phyloP scores from a whole-genome alignment of 2,113 vertebrate species.

The Nothoprocta pentlandii region DNA sequence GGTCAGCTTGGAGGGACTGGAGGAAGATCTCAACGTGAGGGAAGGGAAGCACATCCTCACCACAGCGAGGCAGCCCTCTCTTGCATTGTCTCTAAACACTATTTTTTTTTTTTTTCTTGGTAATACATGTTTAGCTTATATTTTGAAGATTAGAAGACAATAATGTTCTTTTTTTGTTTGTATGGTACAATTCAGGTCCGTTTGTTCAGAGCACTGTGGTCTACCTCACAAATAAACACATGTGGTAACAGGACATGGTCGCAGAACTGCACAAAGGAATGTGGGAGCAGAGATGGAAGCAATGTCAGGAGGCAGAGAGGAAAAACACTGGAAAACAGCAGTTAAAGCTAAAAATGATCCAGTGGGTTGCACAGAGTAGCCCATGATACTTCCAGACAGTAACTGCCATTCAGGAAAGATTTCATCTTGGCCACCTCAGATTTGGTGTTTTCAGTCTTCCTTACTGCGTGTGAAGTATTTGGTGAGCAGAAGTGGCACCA shows the following conservation, averaged over 20 bases:
- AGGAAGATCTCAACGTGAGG: no score
- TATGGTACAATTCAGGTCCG: not conserved
- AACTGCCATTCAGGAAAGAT: not conserved
- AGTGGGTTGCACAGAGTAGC: not conserved
- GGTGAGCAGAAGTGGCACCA: not conserved
- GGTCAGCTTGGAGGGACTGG: no score
- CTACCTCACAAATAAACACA: not conserved
- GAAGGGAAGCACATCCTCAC: no score
- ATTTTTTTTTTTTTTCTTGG: not conserved
- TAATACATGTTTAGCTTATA: not conserved
- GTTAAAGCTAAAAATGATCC: not conserved
- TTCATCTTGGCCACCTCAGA: not conserved
- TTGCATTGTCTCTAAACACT: not conserved
- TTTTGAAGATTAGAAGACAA: not conserved
- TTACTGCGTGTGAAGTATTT: not conserved
- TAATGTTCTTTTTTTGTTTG: not conserved
- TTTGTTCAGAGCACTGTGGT: not conserved
- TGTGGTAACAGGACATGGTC: not conserved
- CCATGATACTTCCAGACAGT: not conserved
- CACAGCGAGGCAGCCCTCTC: not conserved
- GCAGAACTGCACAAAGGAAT: not conserved
- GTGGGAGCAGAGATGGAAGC: not conserved
- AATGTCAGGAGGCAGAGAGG: not conserved
- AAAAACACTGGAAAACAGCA: not conserved
- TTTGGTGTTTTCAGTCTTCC: not conserved